Conservation (phyloP, 1,140 invertebrate genomes). For the Formica selysi region DNA sequence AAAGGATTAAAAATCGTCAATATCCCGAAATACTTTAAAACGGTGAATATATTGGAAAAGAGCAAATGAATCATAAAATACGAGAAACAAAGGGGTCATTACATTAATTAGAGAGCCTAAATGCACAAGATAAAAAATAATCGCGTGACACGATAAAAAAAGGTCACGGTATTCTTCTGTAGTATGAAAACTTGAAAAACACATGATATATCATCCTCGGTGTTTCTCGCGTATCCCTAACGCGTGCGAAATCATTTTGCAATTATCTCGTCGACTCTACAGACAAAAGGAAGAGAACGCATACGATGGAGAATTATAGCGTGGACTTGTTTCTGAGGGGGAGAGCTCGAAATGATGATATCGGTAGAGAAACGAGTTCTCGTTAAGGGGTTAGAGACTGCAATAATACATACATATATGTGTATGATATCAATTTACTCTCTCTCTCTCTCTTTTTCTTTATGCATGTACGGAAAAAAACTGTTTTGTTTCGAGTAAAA, state of each 20-base stretch:
- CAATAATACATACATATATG: background rate
- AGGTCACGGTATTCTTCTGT: background rate
- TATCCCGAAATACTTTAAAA: too few species aligned
- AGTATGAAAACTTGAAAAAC: slow-evolving; percentile 44
- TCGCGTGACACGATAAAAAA: slow-evolving; percentile 44
- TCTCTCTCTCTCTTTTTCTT: background rate
- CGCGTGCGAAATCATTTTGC: slow-evolving; percentile 63
- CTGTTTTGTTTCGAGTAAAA: slow-evolving; percentile 20
- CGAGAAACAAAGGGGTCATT: background rate
- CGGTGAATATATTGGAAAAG: background rate
- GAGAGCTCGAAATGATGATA: slow-evolving; percentile 47
- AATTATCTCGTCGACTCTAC: slow-evolving; percentile 58
- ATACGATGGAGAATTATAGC: slow-evolving; percentile 41
- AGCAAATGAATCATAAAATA: slow-evolving; percentile 28
- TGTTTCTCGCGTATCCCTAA: slow-evolving; percentile 57
- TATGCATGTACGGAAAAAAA: background rate
- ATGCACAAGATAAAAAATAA: slow-evolving; percentile 31
- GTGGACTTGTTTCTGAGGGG: slow-evolving; percentile 37
- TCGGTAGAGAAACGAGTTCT: slow-evolving; percentile 60
- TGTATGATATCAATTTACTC: slow-evolving; percentile 2
- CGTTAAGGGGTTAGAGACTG: slow-evolving; percentile 33
- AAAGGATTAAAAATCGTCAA: background rate
- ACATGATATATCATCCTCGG: slow-evolving; percentile 39
- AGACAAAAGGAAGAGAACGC: slow-evolving; percentile 48
- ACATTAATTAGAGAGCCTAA: slow-evolving; percentile 44